Base-by-base conservation (phyloP, 2,888 invertebrate genomes). In the Acanthosepion pharaonis region DNA sequence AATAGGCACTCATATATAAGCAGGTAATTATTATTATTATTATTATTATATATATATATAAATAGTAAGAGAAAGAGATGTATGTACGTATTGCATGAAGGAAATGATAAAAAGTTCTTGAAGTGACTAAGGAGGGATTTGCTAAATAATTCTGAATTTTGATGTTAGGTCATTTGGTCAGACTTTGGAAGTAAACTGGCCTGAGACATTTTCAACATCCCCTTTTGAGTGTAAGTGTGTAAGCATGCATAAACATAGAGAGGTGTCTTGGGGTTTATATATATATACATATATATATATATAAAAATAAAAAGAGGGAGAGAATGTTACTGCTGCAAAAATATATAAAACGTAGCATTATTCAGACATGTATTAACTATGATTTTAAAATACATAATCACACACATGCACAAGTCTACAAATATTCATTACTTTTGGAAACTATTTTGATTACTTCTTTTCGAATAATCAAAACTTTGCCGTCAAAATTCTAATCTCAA, bases 401-500 rank as follows among this genome's bases (percentile, higher is more conserved):
- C 78, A 78, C 55, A 59, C 23, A 11, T 51, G 51, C 15, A 51
- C 64, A 64, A 64, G 64, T 64, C 64, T 25, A 64, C 64, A 64
- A 25, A 78, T 78, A 78, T 78, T 78, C 78, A 78, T 78, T 78
- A 78, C 11, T 78, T 78, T 78, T 78, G n/a, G n/a, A 15, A 78
- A 78, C 15, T 33, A 78, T 78, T 78, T 78, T 78, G 78, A 78
- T 78, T 78, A n/a, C n/a, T 78, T 78, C 33, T 78, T n/a, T 78
- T n/a, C 33, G n/a, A 78, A 78, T 78, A 78, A 78, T 33, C 78
- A n/a, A 78, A 78, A 78, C 78, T 78, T 78, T 78, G 78, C 78
- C 78, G 78, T 78, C 78, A n/a, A n/a, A 78, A 78, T 78, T 78
- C 78, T 78, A 78, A 78, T 78, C 78, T 78, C 78, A 78, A 78